These are phyloP conservation scores for Galeopsomyia nigrocyanea DNA, from an alignment of 2,888 invertebrate species.

Conservation along the genomic window DNA sequence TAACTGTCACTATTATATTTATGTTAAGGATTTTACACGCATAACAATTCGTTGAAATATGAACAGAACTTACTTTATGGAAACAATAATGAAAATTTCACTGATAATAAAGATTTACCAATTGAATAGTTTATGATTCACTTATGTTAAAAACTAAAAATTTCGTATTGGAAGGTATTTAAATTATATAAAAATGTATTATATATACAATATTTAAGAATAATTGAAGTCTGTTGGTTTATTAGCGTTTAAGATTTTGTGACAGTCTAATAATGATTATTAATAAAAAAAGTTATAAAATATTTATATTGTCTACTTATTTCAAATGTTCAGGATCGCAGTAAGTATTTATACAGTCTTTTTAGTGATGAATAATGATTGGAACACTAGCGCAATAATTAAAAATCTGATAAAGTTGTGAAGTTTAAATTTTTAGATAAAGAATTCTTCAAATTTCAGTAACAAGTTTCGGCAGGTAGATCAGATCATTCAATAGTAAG, in stretches of 20 bases:
- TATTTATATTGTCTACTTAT: constrained; percentile 8
- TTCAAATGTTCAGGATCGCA: neutral
- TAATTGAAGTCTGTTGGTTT: constrained; percentile 9
- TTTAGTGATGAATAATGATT: too few relatives aligned
- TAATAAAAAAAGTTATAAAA: constrained; percentile 28
- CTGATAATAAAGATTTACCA: neutral
- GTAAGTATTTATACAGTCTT: too few relatives aligned
- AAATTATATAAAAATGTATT: constrained; percentile 41
- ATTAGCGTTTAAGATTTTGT: constrained; percentile 7
- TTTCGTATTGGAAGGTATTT: neutral
- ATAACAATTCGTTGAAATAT: constrained; percentile 25
- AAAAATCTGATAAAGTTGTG: too few relatives aligned
- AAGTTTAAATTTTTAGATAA: too few relatives aligned
- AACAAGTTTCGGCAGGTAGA: too few relatives aligned
- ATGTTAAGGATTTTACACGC: constrained; percentile 3
- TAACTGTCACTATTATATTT: constrained; percentile 10
- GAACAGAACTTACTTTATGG: constrained; percentile 6
- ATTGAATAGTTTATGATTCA: neutral
- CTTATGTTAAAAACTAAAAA: too few relatives aligned
- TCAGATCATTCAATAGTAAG: too few relatives aligned
- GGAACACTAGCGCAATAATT: too few relatives aligned
- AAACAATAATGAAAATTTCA: constrained; percentile 16
- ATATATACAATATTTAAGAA: constrained; percentile 28
- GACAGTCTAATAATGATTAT: constrained; percentile 23
- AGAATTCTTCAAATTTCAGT: too few relatives aligned